Evolutionary conservation across 2,888 invertebrate species (phyloP), one percentile per base, ranked within the genome.

Genomic region (Apantesis nais): DNA sequence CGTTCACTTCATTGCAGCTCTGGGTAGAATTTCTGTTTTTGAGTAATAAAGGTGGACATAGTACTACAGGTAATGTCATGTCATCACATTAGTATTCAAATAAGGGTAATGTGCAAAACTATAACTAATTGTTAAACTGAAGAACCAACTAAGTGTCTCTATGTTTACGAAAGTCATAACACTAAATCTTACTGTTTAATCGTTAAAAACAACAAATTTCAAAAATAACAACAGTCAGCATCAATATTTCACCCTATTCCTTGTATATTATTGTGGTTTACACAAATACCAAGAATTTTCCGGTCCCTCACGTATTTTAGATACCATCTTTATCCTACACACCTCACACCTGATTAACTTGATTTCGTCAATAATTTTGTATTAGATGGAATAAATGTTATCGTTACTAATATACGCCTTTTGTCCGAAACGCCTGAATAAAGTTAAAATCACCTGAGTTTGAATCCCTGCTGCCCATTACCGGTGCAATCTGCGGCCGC

Each of bases 401-500:
- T 8, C 22, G 22, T n/a, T n/a, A n/a, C 22, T 9, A 48, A 7
- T 2, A n/a, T 11, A 11, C 9, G 52, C 8, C n/a, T 11, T n/a
- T 55, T 25, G 12, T 25, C 12, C 9, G 2, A 55, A 25, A 55
- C 12, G 0, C 12, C 11, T 4, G 52, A 12, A 11, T 12, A n/a
- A 25, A 12, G 12, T 55, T 25, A 1, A 12, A 55, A 58, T 67
- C 60, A 94, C 94, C 94, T 83, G 92, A 89, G 78, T 95, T 96
- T 14, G 96, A 96, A 86, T 96, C 96, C 67, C 96, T 93, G 75
- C 96, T 96, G 79, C 96, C 96, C 90, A 96, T 95, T 71, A 97
- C 96, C 14, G 96, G 96, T 22, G 96, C 96, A 66, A 96, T 95
- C 86, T 96, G 95, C 61, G 97, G 97, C 80, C 96, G 93, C 88